Percentiles rank a stretch among this genome's conserved stretches.
Conservation (phyloP, 1,140 invertebrate genomes). For the Episyrphus balteatus region DNA sequence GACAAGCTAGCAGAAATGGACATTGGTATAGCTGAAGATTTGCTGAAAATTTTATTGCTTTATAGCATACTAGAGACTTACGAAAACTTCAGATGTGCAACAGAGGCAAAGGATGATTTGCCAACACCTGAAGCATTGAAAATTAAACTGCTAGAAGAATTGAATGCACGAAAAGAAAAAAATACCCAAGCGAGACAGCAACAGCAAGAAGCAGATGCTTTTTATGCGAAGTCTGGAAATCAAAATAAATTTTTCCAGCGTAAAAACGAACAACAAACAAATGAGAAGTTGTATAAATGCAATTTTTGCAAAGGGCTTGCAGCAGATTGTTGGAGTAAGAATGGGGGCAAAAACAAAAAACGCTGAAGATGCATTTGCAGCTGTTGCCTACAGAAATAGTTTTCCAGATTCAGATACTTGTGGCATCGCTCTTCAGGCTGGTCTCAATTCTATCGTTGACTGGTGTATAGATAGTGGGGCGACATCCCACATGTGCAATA, state of each 20-base stretch:
- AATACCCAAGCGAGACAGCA: not conserved
- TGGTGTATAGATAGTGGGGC: too few relatives aligned
- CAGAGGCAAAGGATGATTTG: slow-evolving; percentile 15
- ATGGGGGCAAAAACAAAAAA: too few relatives aligned
- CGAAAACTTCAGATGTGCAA: slow-evolving; percentile 20
- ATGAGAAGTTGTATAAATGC: not conserved
- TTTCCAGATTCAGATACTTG: too few relatives aligned
- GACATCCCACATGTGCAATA: too few relatives aligned
- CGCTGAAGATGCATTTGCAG: too few relatives aligned
- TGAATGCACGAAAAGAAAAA: slow-evolving; percentile 1
- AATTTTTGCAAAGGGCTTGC: not conserved
- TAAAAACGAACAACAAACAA: not conserved
- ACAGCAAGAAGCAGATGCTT: not conserved
- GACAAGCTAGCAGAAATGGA: slow-evolving; percentile 14
- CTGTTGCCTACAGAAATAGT: too few relatives aligned
- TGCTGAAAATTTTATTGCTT: slow-evolving; percentile 16
- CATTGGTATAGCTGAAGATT: slow-evolving; percentile 6
- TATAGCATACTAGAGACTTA: slow-evolving; percentile 17
- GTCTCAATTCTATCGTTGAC: not conserved
- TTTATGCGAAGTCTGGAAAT: not conserved
- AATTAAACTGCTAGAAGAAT: too few relatives aligned
- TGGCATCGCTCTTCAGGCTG: too few relatives aligned
- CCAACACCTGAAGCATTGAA: not conserved
- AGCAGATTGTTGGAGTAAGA: not conserved
- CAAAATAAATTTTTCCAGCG: not conserved